These are phyloP conservation scores for Drosophila burlai DNA, from an alignment of 1,140 invertebrate genomes.

Conservation along the genomic window DNA sequence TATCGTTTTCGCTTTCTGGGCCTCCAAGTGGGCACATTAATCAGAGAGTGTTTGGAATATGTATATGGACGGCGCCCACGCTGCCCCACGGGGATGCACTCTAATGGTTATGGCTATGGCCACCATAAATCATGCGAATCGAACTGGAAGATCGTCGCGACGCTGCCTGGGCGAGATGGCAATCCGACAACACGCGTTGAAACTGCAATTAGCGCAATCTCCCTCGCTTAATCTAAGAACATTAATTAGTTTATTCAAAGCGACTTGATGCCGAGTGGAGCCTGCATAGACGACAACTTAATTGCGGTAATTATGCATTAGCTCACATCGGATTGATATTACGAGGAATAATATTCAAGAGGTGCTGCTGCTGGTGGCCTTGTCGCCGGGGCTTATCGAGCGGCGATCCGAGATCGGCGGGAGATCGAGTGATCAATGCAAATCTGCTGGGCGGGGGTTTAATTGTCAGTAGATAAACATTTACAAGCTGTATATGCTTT, in stretches of 20 bases:
- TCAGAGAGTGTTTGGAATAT: slow-evolving; percentile 36
- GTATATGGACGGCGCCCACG: slow-evolving; percentile 37
- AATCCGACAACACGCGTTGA: slow-evolving; percentile 70
- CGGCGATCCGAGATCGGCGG: neutral
- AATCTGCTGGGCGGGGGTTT: neutral
- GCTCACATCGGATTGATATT: slow-evolving; percentile 50
- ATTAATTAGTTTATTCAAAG: slow-evolving; percentile 76
- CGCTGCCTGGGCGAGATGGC: slow-evolving; percentile 35
- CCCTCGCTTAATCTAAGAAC: slow-evolving; percentile 62
- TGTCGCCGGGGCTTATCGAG: slow-evolving; percentile 28
- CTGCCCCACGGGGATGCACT: slow-evolving; percentile 54
- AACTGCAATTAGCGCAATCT: slow-evolving; percentile 77
- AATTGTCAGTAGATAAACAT: slow-evolving; percentile 4
- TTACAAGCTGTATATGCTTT: neutral
- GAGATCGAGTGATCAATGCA: neutral
- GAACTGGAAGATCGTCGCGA: slow-evolving; percentile 26
- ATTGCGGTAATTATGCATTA: slow-evolving; percentile 78
- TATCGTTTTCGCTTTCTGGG: slow-evolving; percentile 77
- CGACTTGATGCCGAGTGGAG: slow-evolving; percentile 54
- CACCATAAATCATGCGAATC: slow-evolving; percentile 60
- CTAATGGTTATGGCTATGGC: slow-evolving; percentile 59
- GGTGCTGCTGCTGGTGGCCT: slow-evolving; percentile 17
- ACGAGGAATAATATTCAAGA: slow-evolving; percentile 4
- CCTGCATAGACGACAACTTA: slow-evolving; percentile 63
- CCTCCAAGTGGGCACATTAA: slow-evolving; percentile 75